These are phyloP conservation scores for Oxyruncus cristatus DNA, from an alignment of 2,113 vertebrate species.

Conservation along the genomic window DNA sequence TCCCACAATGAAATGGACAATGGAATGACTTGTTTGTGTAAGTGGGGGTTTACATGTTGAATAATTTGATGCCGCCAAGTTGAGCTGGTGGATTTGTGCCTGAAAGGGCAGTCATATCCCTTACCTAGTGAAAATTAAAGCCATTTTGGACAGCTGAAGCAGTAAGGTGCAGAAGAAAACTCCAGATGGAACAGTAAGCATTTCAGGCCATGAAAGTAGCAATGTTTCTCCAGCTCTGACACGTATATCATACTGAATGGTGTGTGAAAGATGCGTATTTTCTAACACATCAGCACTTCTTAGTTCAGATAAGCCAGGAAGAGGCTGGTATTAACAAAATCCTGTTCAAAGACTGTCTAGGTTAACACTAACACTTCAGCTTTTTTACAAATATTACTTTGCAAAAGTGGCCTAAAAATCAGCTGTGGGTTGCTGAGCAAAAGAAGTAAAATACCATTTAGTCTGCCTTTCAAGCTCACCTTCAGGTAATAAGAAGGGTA, in stretches of 20 bases:
- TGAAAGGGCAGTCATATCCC: not conserved
- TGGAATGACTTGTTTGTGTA: not conserved
- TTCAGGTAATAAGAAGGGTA: not conserved
- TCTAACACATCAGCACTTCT: not conserved
- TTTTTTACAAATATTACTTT: not conserved
- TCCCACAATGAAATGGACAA: fast-evolving
- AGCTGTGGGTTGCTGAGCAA: not conserved
- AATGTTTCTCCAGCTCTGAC: not conserved
- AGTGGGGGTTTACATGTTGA: not conserved
- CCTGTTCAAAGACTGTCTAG: not conserved
- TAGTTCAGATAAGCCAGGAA: not conserved
- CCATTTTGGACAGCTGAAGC: not conserved
- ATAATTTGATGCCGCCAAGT: not conserved
- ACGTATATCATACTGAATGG: not conserved
- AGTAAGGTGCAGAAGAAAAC: not conserved
- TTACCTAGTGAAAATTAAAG: not conserved
- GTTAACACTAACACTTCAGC: not conserved
- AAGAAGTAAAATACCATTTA: not conserved
- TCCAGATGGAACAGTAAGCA: not conserved
- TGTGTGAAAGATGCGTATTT: fast-evolving
- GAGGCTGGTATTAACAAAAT: not conserved
- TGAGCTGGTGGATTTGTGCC: not conserved
- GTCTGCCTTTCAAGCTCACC: not conserved
- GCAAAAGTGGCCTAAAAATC: not conserved
- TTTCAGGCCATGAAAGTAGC: not conserved